A percentile compares a stretch with the other conserved stretches of the same genome.
Evolutionary conservation across 2,113 vertebrate species (phyloP).

Genomic region (Saccopteryx leptura): DNA sequence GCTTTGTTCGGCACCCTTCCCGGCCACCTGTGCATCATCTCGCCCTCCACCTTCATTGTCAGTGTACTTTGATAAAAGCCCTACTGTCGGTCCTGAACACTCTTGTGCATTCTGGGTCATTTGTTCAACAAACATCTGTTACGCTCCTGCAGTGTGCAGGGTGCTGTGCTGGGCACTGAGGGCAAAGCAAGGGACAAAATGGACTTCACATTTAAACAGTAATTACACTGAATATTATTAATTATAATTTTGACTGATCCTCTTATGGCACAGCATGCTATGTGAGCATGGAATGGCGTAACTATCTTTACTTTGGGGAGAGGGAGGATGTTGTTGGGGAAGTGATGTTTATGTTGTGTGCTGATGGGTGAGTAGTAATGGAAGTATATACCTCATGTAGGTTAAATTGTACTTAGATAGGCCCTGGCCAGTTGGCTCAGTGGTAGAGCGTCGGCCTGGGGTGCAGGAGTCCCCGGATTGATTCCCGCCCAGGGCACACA

Average conservation of each 20-base stretch:
- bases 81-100: background rate
- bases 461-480: too few relatives aligned
- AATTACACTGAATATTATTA: background rate
- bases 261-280: background rate
- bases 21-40: background rate
- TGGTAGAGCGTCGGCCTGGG: too few relatives aligned
- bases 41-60: background rate
- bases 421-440: too few relatives aligned
- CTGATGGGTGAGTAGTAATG: background rate
- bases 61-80: background rate
- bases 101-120: background rate
- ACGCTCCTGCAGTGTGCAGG: background rate
- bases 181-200: background rate
- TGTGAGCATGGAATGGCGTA: background rate
- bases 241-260: background rate
- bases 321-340: background rate
- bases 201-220: constrained; percentile 42
- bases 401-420: constrained; percentile 40
- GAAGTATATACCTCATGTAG: background rate
- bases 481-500: too few relatives aligned
- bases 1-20: background rate
- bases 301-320: background rate
- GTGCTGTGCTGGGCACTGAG: background rate
- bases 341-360: background rate
- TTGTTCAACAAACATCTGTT: background rate